phyloP scores from a whole-genome alignment of 2,888 invertebrate species.

The Spatulosminthurus flaviceps region DNA sequence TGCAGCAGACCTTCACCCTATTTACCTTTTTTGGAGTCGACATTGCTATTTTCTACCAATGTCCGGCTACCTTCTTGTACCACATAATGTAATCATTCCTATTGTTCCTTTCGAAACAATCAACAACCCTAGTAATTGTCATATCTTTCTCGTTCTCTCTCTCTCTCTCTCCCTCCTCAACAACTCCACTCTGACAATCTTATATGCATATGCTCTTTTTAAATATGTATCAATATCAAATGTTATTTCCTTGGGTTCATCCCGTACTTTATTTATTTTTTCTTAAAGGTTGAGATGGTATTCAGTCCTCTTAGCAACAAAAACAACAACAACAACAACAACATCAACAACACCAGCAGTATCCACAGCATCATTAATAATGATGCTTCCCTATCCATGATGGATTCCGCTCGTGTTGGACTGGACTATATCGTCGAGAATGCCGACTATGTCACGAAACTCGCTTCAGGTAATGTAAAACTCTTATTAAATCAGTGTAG shows the following conservation, averaged over 20 bases:
- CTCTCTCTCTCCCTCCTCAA: neutral
- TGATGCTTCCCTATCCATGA: conserved; percentile 65
- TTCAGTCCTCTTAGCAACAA: conserved; percentile 48
- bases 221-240: conserved; percentile 17
- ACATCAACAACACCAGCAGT: conserved; percentile 36
- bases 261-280: neutral
- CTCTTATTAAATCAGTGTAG: neutral
- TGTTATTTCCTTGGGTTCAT: conserved; percentile 23
- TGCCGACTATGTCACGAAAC: conserved; percentile 88
- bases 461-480: conserved; percentile 75
- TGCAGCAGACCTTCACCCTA: conserved; percentile 63
- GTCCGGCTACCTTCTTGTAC: conserved; percentile 20
- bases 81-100: conserved; percentile 26
- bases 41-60: conserved; percentile 50
- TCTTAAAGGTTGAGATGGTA: conserved; percentile 50
- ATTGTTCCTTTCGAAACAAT: conserved; percentile 41
- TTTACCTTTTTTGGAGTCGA: conserved; percentile 62
- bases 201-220: neutral
- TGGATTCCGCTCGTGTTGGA: conserved; percentile 89
- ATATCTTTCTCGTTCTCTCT: neutral
- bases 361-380: conserved; percentile 18
- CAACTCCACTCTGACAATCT: neutral
- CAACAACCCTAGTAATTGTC: conserved; percentile 24
- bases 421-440: conserved; percentile 94
- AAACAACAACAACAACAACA: conserved; percentile 23